Evolutionary conservation across 2,888 invertebrate genomes (phyloP).

Genomic region (Nomada hirtipes): DNA sequence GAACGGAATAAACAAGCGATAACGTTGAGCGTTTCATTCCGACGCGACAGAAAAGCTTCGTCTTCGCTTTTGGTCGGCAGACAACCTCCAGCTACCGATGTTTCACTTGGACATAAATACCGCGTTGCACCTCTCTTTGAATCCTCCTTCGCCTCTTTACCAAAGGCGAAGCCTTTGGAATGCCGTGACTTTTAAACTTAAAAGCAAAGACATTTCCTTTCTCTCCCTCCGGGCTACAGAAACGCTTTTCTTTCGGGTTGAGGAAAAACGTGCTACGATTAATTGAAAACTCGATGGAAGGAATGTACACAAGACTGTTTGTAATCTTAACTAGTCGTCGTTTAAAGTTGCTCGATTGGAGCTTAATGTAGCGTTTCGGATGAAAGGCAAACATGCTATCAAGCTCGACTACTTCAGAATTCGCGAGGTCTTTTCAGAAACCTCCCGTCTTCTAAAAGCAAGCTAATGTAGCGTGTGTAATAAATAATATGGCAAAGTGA

Average conservation of each 20-base stretch:
- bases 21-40: slow-evolving; percentile 60
- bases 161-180: neutral
- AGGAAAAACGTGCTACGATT: neutral
- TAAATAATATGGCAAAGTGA: neutral
- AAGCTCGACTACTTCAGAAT: neutral
- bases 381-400: neutral
- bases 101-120: slow-evolving; percentile 41
- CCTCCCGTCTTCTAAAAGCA: no score
- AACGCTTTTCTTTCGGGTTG: neutral
- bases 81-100: neutral
- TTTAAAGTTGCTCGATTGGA: neutral
- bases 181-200: neutral
- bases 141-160: neutral
- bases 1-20: slow-evolving; percentile 68
- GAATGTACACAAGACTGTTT: no score
- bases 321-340: neutral
- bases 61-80: neutral
- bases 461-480: no score
- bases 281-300: slow-evolving; percentile 14
- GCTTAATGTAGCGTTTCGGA: neutral
- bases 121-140: slow-evolving; percentile 31
- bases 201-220: neutral
- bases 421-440: neutral
- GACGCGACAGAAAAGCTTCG: slow-evolving; percentile 42
- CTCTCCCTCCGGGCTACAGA: neutral